Conservation (phyloP, 1,140 invertebrate species). For the Diuraphis noxia region DNA sequence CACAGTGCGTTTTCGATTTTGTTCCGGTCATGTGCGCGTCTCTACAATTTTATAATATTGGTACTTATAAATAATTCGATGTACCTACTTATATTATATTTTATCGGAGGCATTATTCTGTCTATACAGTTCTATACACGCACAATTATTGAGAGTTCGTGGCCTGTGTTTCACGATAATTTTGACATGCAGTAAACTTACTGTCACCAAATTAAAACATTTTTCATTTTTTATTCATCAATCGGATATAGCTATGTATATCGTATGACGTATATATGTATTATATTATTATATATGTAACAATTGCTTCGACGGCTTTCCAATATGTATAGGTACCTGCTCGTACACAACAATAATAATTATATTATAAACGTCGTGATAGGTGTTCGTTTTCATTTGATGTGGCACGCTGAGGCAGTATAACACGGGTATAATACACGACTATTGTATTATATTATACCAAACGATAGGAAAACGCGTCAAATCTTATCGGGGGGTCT, state of each 20-base stretch:
- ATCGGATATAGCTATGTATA: neutral
- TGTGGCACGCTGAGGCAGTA: neutral
- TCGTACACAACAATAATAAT: neutral
- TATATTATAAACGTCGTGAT: neutral
- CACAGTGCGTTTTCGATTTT: neutral
- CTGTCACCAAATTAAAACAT: neutral
- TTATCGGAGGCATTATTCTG: neutral
- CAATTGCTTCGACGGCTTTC: neutral
- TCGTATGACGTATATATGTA: neutral
- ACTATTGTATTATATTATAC: neutral
- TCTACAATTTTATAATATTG: neutral
- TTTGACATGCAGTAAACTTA: neutral
- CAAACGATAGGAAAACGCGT: neutral
- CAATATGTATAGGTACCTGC: neutral
- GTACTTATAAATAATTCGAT: neutral
- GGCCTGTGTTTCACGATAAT: neutral
- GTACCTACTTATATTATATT: neutral
- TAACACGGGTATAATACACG: neutral
- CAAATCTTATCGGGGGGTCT: neutral
- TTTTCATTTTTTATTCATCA: neutral
- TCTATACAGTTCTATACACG: too few relatives aligned
- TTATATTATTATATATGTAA: too few relatives aligned
- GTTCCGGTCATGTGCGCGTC: constrained; percentile 23
- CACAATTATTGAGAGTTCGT: neutral
- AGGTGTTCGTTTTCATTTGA: neutral